A percentile compares a stretch with the other conserved stretches of the same genome.
These are phyloP conservation scores for Sebastes trivittatus DNA, from an alignment of 2,797 vertebrate species.

Conservation along the genomic window DNA sequence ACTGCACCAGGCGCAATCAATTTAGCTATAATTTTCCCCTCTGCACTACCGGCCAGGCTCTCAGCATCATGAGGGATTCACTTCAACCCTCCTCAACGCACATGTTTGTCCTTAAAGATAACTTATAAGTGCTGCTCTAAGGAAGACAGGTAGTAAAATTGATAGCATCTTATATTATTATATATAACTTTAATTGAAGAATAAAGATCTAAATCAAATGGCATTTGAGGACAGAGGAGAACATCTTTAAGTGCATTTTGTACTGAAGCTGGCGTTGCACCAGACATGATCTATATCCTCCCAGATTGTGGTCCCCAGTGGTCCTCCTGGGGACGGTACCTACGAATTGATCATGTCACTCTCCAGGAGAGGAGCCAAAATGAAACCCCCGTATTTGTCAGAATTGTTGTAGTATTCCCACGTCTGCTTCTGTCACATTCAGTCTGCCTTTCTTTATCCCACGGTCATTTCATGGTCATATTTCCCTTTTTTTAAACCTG, in stretches of 20 bases:
- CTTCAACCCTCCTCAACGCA: background rate
- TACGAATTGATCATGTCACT: background rate
- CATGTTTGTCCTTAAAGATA: background rate
- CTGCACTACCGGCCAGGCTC: background rate
- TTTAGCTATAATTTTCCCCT: background rate
- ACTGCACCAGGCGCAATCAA: background rate
- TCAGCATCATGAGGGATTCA: background rate
- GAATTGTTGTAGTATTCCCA: background rate
- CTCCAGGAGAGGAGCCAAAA: background rate
- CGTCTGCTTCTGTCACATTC: background rate
- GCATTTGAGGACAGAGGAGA: background rate
- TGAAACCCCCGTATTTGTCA: background rate
- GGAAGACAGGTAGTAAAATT: background rate
- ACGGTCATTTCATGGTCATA: background rate
- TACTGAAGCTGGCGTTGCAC: background rate
- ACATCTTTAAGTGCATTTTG: background rate
- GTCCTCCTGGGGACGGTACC: background rate
- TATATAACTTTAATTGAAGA: background rate
- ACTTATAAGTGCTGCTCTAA: too few species aligned
- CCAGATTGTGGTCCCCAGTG: background rate
- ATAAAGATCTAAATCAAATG: background rate
- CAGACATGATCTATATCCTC: background rate
- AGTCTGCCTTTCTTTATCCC: background rate
- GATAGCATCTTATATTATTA: background rate
- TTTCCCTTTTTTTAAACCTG: background rate